Base-by-base conservation (phyloP, 2,113 vertebrate genomes). In the Protobothrops flavoviridis region DNA sequence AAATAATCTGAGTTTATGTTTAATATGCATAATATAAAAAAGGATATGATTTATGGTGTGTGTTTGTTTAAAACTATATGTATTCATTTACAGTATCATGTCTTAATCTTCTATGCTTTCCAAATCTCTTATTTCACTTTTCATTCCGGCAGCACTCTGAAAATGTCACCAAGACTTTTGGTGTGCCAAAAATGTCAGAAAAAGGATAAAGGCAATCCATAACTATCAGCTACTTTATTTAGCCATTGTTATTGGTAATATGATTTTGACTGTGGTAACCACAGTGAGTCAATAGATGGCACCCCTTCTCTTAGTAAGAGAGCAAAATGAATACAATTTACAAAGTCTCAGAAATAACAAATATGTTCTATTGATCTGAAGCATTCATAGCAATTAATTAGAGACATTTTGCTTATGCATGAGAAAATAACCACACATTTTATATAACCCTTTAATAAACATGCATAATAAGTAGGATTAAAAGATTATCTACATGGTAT, bases 221-320 rank as follows among this genome's bases (percentile, higher is more conserved):
- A 57, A 39, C 48, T 24, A 94, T 92, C 85, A 91, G 91, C 13
- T 94, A 93, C 64, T 89, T 96, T 92, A 91, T 93, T 93, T 93
- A 92, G 92, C 93, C 95, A 95, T 96, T 96, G 96, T 88, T 97
- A 97, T 95, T 95, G 69, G 33, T n/a, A 93, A 3, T 43, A 87
- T 90, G 11, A 48, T 53, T 59, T 93, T 88, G 93, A 17, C 17
- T 98, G 97, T 95, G 97, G 96, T 94, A 96, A 90, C 96, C 94
- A 52, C 89, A 55, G 23, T 33, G 85, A 97, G 96, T 97, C 98
- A 98, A 98, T 98, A 98, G 98, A 98, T 98, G 98, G 97, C 98
- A 98, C 97, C 97, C 97, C 97, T 97, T 96, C 95, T 97, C 98
- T 96, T 97, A 94, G 96, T 92, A 97, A 98, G 94, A 95, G 89